phyloP scores from a whole-genome alignment of 37 sponge, comb jelly and placozoan species.

The Theonella swinhoei region DNA sequence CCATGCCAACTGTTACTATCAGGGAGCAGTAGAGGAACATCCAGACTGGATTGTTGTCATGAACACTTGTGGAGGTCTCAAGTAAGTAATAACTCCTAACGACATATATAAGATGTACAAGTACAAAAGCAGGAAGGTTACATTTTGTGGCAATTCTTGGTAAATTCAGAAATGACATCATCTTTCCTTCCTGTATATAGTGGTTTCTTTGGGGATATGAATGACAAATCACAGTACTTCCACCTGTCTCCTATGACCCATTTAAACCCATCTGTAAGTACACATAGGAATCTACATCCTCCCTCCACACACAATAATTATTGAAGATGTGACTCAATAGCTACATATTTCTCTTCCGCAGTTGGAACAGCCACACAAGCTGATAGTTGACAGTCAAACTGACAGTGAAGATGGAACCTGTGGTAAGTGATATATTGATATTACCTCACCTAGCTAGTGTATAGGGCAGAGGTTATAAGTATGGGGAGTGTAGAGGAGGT shows the following conservation, averaged over 20 bases:
- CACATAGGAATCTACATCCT: background rate
- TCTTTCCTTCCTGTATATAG: conserved; percentile 10
- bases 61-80: conserved; percentile 72
- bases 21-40: conserved; percentile 63
- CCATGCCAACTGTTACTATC: conserved; percentile 80
- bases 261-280: background rate
- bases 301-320: background rate
- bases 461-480: background rate
- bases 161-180: background rate
- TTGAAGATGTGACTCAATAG: background rate
- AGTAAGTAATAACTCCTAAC: no score
- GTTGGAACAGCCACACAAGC: conserved; percentile 47
- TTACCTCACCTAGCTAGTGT: background rate
- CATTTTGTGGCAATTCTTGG: background rate
- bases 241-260: conserved; percentile 66
- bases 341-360: background rate
- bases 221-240: conserved; percentile 18
- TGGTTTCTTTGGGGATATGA: conserved; percentile 67
- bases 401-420: conserved; percentile 28
- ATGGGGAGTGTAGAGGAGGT: background rate
- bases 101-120: background rate
- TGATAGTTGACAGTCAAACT: conserved; percentile 21
- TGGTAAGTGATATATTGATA: conserved; percentile 32
- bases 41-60: conserved; percentile 65
- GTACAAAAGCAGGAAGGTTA: background rate